A percentile compares a stretch with the other conserved stretches of the same genome.
Evolutionary conservation across 2,113 vertebrate species (phyloP).

Genomic region (Rhinoderma darwinii): DNA sequence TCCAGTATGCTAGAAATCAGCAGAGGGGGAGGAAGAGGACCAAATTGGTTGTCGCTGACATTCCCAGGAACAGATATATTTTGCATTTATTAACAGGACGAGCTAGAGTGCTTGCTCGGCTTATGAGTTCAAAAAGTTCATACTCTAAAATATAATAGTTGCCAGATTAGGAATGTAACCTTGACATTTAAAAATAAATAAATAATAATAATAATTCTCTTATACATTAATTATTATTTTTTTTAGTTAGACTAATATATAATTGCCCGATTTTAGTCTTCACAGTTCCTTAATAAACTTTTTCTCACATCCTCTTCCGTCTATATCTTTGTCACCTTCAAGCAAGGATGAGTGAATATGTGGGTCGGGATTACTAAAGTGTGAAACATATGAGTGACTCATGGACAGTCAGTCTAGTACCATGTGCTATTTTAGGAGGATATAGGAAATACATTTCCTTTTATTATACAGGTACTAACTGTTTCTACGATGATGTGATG

Average conservation of each 20-base stretch:
- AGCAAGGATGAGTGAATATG: background rate
- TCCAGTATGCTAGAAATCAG: too few species aligned
- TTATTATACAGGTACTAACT: too few species aligned
- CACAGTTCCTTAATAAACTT: too few species aligned
- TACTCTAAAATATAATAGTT: background rate
- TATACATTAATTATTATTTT: background rate
- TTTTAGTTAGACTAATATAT: background rate
- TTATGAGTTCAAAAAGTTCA: background rate
- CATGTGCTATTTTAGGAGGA: background rate
- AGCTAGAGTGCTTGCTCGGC: background rate
- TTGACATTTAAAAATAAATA: too few species aligned
- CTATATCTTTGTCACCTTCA: constrained; percentile 2
- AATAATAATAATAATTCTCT: background rate
- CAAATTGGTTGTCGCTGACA: too few species aligned
- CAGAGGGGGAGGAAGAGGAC: too few species aligned
- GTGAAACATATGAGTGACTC: background rate
- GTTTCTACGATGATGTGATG: background rate
- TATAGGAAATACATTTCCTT: background rate
- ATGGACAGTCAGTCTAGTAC: background rate
- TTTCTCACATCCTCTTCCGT: background rate
- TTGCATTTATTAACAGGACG: too few species aligned
- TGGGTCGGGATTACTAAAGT: background rate
- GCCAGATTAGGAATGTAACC: background rate
- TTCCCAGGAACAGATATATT: too few species aligned
- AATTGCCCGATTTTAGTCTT: background rate